Evolutionary conservation across 2,113 vertebrate genomes (phyloP).

Genomic region (Eudorcas thomsonii): DNA sequence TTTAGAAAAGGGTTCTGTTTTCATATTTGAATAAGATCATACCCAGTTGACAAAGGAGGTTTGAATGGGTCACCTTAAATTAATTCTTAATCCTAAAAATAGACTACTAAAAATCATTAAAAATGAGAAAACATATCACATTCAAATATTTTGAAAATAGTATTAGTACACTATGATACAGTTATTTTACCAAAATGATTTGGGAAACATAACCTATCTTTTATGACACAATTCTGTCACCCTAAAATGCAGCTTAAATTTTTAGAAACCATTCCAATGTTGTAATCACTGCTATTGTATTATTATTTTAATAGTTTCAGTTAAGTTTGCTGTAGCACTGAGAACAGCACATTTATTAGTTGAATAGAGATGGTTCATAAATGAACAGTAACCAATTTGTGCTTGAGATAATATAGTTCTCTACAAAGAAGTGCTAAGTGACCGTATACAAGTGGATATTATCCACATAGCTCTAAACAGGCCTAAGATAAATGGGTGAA

Average conservation of each 20-base stretch:
- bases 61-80: background rate
- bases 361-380: background rate
- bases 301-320: background rate
- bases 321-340: background rate
- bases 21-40: background rate
- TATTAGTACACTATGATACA: background rate
- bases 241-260: background rate
- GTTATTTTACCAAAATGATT: background rate
- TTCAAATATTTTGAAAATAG: background rate
- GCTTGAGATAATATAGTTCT: background rate
- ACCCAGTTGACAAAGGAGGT: background rate
- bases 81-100: background rate
- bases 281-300: background rate
- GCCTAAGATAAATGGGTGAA: background rate
- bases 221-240: background rate
- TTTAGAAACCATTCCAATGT: background rate
- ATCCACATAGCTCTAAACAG: background rate
- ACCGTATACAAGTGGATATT: background rate
- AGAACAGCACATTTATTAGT: background rate
- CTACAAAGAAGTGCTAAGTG: background rate
- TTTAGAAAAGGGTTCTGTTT: background rate
- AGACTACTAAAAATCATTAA: background rate
- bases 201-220: background rate
- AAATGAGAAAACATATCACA: background rate
- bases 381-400: background rate